Base-by-base conservation (phyloP, 2,797 vertebrate species). In the Apodemus agrarius region DNA sequence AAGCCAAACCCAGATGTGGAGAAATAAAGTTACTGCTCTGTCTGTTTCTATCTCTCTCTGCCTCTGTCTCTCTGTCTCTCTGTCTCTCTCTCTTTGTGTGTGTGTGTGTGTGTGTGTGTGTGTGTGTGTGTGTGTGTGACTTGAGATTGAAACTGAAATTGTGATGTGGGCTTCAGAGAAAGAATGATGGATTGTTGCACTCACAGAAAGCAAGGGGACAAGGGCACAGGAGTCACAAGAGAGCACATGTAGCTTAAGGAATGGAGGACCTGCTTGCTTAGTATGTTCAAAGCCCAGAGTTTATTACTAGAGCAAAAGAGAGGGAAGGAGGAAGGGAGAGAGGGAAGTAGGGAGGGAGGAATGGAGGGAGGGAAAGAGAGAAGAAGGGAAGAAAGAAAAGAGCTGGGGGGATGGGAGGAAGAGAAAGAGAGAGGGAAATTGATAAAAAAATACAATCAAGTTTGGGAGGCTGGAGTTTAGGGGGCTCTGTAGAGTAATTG, bases 111-210 rank as follows among this genome's bases (percentile, higher is more conserved):
- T 54, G 52, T 54, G 52, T 54, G 52, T 54, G 52, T 54, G 14
- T 54, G 54, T 16, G 14, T 54, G 54, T 16, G 14, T 54, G 54
- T 54, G 54, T 54, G 54, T 54, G 49, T 57, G 54, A 57, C 54
- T 31, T 52, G 37, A 19, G 89, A 90, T 61, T 91, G 80, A 40
- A 90, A 82, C 46, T 89, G 83, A 94, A 96, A 94, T 49, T 54
- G 63, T 57, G 22, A 59, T 46, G 57, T 5, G 49, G 80, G 29
- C 54, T 90, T 94, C 22, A 14, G 22, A 92, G n/a, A 74, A 61
- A 26, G 76, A 31, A 65, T 76, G 94, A 90, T 57, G 29, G 6
- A 40, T 57, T 84, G 24, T 37, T 43, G 88, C 19, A 57, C 4
- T 81, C 9, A 13, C 63, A 63, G 52, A 87, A 86, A 89, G 67